Base-by-base conservation (phyloP, 2,888 invertebrate species). In the Glaucopsyche alexis region DNA sequence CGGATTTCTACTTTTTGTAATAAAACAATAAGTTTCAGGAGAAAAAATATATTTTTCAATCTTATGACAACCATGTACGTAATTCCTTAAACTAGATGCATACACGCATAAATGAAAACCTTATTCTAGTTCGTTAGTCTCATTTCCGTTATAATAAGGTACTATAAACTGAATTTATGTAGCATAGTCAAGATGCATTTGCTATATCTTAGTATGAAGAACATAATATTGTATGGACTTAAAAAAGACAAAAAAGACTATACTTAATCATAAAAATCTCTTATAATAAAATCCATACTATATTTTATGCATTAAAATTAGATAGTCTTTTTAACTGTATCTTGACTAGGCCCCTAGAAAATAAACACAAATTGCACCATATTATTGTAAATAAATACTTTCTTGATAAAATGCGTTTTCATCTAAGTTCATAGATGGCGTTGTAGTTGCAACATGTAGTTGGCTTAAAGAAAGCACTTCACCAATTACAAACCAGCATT, bases 11-110 rank as follows among this genome's bases (percentile, higher is more conserved):
- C 29, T 3, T 29, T 29, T 29, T 2, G 47, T 7, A 47, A 11
- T 19, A 52, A 55, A 79, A 79, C 75, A 76, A 74, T 73, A 55
- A 75, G 75, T 79, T 77, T 79, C 81, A 78, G 76, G 81, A 83
- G 81, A 82, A 82, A 83, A 84, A 85, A 84, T 84, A 84, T 86
- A 85, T 85, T 80, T 80, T 85, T 85, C 81, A 83, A 80, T 82
- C 81, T 82, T 85, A 83, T 79, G 77, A 75, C 77, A 78, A 83
- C 80, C 79, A 82, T 81, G 80, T 83, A 84, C 80, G 81, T 73
- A 78, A 71, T 74, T 71, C 76, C 80, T 81, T 83, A 82, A 67
- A 72, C 75, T 81, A 81, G 55, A 64, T 74, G 78, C 78, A 79
- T 83, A 81, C 75, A 76, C 79, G 80, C 79, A 77, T 82, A 82